Conservation (phyloP, 2,797 vertebrate species). For the Pogoniulus pusillus region DNA sequence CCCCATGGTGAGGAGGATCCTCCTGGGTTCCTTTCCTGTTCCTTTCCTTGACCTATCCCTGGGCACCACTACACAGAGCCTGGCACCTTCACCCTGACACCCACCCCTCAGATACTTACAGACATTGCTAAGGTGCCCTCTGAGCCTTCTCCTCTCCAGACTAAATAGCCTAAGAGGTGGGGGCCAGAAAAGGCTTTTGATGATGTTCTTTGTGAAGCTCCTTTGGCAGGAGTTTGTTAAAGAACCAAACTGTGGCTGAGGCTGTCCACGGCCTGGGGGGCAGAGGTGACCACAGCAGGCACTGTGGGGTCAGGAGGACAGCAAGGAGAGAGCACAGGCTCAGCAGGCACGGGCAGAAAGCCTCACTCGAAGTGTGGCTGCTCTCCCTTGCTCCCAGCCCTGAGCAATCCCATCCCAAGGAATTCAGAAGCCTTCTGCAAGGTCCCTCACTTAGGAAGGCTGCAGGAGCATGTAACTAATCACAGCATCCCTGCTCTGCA, state of each 20-base stretch:
- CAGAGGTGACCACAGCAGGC: not conserved
- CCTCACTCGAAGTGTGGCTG: not conserved
- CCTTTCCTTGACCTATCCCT: too few species aligned
- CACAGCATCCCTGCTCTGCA: slow-evolving; percentile 62
- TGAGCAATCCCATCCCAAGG: slow-evolving; percentile 28
- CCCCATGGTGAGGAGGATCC: too few species aligned
- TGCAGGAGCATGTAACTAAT: slow-evolving; percentile 66
- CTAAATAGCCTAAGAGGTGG: not conserved
- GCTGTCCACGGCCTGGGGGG: fast-evolving
- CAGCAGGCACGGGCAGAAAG: not conserved
- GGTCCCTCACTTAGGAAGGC: slow-evolving; percentile 50
- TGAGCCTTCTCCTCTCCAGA: too few species aligned
- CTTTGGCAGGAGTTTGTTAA: not conserved
- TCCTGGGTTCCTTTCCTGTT: too few species aligned
- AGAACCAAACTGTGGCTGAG: not conserved
- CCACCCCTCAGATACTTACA: too few species aligned
- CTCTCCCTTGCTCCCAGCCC: slow-evolving; percentile 4
- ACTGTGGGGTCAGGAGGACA: not conserved
- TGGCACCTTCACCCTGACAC: too few species aligned
- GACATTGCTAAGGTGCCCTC: too few species aligned
- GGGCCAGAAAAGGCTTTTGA: not conserved
- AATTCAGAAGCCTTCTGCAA: slow-evolving; percentile 40
- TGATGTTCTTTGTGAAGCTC: not conserved
- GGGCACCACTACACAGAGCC: too few species aligned
- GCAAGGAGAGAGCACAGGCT: not conserved